Percentiles rank a stretch among this genome's conserved stretches.
phyloP scores from a whole-genome alignment of 2,797 vertebrate genomes.

The Prunella strophiata region DNA sequence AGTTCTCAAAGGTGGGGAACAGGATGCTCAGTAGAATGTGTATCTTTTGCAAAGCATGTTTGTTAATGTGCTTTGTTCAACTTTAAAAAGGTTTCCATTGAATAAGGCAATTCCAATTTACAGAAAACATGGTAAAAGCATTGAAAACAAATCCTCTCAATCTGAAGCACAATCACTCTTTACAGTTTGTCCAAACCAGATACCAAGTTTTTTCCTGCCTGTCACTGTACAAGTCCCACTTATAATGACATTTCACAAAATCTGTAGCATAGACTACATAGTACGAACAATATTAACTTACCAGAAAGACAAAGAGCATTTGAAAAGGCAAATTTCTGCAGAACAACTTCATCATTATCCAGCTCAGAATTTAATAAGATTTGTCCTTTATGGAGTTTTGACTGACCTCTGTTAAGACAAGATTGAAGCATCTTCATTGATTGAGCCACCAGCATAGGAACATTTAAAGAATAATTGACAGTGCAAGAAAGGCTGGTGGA shows the following conservation, averaged over 20 bases:
- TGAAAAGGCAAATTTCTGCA: conserved; percentile 98
- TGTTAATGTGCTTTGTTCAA: not conserved
- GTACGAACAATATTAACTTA: conserved; percentile 64
- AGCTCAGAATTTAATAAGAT: conserved; percentile 86
- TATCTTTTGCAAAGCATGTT: not conserved
- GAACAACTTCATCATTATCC: conserved; percentile 82
- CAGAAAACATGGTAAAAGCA: not conserved
- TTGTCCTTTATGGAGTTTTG: conserved; percentile 91
- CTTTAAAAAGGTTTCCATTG: not conserved
- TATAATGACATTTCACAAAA: not conserved
- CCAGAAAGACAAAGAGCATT: conserved; percentile 96
- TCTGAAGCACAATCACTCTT: not conserved
- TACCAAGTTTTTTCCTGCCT: not conserved
- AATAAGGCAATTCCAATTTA: not conserved
- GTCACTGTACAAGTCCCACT: not conserved
- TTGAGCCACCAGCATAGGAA: not conserved
- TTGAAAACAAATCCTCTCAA: not conserved
- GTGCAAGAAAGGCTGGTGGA: not conserved
- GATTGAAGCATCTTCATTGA: conserved; percentile 14
- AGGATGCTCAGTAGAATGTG: not conserved
- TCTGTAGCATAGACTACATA: not conserved
- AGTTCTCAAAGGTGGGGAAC: not conserved
- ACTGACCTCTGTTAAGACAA: conserved; percentile 83
- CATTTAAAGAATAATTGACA: not conserved
- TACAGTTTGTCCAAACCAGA: not conserved